phyloP scores from a whole-genome alignment of 2,888 invertebrate species.

The Cerastis leucographa region DNA sequence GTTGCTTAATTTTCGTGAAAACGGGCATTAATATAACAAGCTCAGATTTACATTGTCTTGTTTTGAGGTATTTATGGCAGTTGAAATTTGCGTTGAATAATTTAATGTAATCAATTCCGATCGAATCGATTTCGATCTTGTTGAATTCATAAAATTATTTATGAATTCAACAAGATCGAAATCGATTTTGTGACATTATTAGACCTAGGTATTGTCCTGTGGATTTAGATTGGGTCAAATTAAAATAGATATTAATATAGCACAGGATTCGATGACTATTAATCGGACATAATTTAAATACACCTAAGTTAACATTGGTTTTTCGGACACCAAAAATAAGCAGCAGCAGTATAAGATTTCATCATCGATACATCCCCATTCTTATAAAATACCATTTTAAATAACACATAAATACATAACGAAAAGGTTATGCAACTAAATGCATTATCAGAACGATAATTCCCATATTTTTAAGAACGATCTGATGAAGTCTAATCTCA shows the following conservation, averaged over 20 bases:
- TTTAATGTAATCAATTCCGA: conserved; percentile 35
- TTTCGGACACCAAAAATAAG: neutral
- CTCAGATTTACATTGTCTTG: neutral
- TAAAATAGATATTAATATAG: neutral
- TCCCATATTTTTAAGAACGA: too few species aligned
- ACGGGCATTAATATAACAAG: neutral
- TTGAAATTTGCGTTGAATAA: conserved; percentile 44
- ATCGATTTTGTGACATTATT: too few species aligned
- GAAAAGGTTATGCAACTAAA: too few species aligned
- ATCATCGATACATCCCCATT: neutral
- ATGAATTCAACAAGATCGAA: too few species aligned
- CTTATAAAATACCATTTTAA: too few species aligned
- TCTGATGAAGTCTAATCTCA: too few species aligned
- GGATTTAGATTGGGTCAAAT: neutral
- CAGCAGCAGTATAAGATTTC: neutral
- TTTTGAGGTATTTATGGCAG: conserved; percentile 24
- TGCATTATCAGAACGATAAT: too few species aligned
- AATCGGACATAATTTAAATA: neutral
- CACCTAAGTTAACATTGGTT: neutral
- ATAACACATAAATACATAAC: too few species aligned
- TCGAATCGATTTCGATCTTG: conserved; percentile 14
- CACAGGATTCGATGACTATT: neutral
- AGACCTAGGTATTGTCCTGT: too few species aligned
- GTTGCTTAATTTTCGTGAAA: neutral
- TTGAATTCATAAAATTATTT: conserved; percentile 35